Percentiles rank a stretch among this genome's conserved stretches.
phyloP scores from a whole-genome alignment of 2,888 invertebrate genomes.

The Mythimna ferrago region DNA sequence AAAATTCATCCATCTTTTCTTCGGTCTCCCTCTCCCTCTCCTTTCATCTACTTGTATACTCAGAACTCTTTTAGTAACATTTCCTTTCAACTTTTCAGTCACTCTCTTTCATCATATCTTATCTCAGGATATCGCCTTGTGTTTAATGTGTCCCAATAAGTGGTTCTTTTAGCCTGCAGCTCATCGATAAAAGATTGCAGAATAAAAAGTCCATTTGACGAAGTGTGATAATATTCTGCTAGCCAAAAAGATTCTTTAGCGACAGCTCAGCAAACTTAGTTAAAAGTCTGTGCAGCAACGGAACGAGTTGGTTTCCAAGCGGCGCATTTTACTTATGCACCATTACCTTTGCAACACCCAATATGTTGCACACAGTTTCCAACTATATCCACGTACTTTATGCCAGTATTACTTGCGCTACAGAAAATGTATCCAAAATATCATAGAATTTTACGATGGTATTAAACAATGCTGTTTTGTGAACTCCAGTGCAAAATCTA shows the following conservation, averaged over 20 bases:
- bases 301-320: conserved; percentile 42
- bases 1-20: too few species aligned
- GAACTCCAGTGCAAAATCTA: background rate
- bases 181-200: background rate
- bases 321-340: conserved; percentile 47
- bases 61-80: too few species aligned
- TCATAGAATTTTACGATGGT: conserved; percentile 31
- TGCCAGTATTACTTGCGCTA: conserved; percentile 25
- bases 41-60: too few species aligned
- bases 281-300: conserved; percentile 34
- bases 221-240: background rate
- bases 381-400: conserved; percentile 47
- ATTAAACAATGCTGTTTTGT: conserved; percentile 34
- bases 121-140: too few species aligned
- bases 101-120: too few species aligned
- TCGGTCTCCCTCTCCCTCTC: too few species aligned
- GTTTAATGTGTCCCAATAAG: too few species aligned
- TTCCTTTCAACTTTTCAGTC: too few species aligned
- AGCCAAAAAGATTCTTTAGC: conserved; percentile 32
- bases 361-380: conserved; percentile 52
- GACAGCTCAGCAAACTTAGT: conserved; percentile 36
- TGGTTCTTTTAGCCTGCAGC: too few species aligned
- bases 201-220: background rate
- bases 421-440: conserved; percentile 35
- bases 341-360: conserved; percentile 56